phyloP scores from a whole-genome alignment of 2,888 invertebrate genomes.

The Pyralis farinalis region DNA sequence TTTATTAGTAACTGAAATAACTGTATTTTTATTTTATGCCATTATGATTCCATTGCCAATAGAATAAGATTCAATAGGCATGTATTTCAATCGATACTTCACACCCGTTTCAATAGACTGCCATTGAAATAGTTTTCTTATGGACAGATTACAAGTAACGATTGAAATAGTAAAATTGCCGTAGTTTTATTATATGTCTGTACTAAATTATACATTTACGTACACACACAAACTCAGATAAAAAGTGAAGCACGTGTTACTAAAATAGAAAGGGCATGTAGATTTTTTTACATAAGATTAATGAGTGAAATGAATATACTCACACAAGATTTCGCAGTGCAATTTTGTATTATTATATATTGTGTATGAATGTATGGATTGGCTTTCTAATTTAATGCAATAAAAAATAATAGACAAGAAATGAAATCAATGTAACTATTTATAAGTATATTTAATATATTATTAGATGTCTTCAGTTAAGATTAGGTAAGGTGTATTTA shows the following conservation, averaged over 20 bases:
- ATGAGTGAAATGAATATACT: not conserved
- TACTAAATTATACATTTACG: conserved; percentile 1
- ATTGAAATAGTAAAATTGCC: conserved; percentile 3
- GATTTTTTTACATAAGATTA: not conserved
- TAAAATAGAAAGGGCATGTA: not conserved
- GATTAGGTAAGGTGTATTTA: conserved; percentile 64
- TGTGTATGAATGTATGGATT: not conserved
- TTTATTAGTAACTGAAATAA: conserved; percentile 3
- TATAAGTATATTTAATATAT: conserved; percentile 75
- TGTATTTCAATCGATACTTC: not conserved
- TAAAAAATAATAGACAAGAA: conserved; percentile 24
- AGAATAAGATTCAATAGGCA: conserved; percentile 8
- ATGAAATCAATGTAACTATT: conserved; percentile 61
- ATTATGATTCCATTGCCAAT: conserved; percentile 8
- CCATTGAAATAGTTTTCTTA: not conserved
- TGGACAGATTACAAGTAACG: not conserved
- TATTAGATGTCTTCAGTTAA: conserved; percentile 73
- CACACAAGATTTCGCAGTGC: conserved; percentile 11
- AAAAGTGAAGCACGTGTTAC: conserved; percentile 9
- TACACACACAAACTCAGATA: too few relatives aligned
- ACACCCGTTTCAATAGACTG: not conserved
- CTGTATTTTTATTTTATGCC: not conserved
- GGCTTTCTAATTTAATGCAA: conserved; percentile 14
- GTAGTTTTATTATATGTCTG: conserved; percentile 5
- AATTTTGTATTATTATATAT: conserved; percentile 12